These are phyloP conservation scores for Gallinago nigripennis DNA, from an alignment of 2,797 vertebrate species.

Conservation along the genomic window DNA sequence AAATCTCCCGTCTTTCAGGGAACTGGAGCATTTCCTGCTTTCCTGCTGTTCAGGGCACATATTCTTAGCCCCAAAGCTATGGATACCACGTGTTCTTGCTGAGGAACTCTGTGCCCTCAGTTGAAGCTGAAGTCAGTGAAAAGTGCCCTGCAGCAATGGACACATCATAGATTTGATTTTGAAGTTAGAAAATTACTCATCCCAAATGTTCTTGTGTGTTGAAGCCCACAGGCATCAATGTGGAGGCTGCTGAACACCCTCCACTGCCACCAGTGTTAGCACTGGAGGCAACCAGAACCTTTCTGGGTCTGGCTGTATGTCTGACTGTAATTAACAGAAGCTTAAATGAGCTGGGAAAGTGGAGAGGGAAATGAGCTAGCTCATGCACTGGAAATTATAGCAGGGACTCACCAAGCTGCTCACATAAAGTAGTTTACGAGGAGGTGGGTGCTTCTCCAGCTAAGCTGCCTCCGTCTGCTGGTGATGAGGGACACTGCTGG, in stretches of 20 bases:
- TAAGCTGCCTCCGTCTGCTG: background rate
- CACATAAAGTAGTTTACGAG: background rate
- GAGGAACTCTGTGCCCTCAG: background rate
- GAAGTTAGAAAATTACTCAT: background rate
- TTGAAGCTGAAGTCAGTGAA: background rate
- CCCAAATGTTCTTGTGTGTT: background rate
- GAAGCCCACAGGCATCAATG: background rate
- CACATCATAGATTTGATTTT: background rate
- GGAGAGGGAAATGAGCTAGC: background rate
- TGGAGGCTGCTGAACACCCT: background rate
- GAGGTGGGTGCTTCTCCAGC: background rate
- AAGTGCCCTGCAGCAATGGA: background rate
- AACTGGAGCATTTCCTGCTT: background rate
- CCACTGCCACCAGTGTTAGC: background rate
- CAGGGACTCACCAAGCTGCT: background rate
- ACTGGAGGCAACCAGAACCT: background rate
- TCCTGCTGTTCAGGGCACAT: background rate
- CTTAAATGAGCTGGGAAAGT: background rate
- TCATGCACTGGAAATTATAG: background rate
- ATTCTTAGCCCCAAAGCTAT: constrained; percentile 16
- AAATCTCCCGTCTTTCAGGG: background rate
- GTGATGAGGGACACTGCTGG: background rate
- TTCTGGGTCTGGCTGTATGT: background rate
- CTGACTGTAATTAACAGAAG: background rate
- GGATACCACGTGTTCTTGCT: background rate